Base-by-base conservation (phyloP, 2,797 vertebrate genomes). In the Neolamprologus multifasciatus region DNA sequence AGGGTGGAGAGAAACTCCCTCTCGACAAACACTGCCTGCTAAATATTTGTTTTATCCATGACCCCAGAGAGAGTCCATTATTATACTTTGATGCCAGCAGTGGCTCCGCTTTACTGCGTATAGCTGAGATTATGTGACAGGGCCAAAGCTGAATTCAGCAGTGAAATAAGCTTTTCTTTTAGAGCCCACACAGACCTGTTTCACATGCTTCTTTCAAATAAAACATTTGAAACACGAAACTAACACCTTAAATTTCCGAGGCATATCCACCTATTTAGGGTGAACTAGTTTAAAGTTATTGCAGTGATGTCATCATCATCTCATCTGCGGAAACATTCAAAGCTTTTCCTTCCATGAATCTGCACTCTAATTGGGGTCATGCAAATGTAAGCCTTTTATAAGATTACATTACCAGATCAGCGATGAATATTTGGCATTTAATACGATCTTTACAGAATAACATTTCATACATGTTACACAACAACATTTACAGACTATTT, bases 41-140 rank as follows among this genome's bases (percentile, higher is more conserved):
- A 89, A 93, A 93, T 94, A 93, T 94, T 93, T 89, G 86, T 90
- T 93, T 94, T 87, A 93, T 62, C 81, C 51, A 79, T 57, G 89
- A 90, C 80, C 83, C 62, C 78, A 81, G 76, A 82, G 80, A 80
- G 83, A 84, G 21, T 45, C 52, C 84, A 83, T 59, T 79, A 84
- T 88, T 77, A 80, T 40, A 51, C 88, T 80, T 86, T 81, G 79
- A 86, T 78, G 87, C 59, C 84, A 82, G 71, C 87, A 87, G 77
- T 54, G 45, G 48, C 43, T 86, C 74, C 80, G 82, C 78, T 71
- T 51, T 71, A 84, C 81, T 2, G n/a, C 79, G 19, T 71, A 33
- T 67, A 80, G 81, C 69, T 83, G 78, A 87, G 33, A 84, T 54
- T 8, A 81, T 90, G 77, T 67, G 64, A 86, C 84, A n/a, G 77